These are phyloP conservation scores for Caenorhabditis plicata DNA, from an alignment of 2,888 invertebrate species.

Conservation along the genomic window DNA sequence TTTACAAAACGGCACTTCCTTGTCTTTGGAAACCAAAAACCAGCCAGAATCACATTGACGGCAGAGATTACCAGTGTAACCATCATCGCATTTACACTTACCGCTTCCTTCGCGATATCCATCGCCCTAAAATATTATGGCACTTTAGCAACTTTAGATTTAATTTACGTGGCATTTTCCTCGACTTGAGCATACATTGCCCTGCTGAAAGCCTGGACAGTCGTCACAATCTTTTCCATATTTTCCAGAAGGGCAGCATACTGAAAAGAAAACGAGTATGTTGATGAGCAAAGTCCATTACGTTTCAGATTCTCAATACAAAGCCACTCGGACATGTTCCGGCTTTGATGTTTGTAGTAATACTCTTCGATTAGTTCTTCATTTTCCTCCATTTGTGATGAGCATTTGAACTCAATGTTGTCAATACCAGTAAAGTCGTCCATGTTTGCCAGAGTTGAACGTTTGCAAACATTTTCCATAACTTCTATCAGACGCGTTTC, in stretches of 20 bases:
- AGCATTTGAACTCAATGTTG: conserved; percentile 71
- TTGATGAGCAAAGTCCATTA: conserved; percentile 2
- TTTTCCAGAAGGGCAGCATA: conserved; percentile 83
- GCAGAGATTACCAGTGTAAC: conserved; percentile 80
- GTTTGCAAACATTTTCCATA: conserved; percentile 82
- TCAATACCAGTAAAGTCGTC: conserved; percentile 42
- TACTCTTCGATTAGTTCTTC: conserved; percentile 83
- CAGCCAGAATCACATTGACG: conserved; percentile 74
- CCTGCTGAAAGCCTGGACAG: conserved; percentile 75
- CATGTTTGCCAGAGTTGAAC: conserved; percentile 68
- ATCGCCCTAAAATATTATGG: conserved; percentile 72
- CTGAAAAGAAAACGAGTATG: conserved; percentile 65
- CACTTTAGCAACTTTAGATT: conserved; percentile 8
- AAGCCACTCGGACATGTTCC: conserved; percentile 37
- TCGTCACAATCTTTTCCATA: conserved; percentile 81
- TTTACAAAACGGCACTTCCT: not conserved
- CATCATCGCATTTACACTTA: conserved; percentile 81
- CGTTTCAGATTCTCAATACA: conserved; percentile 40
- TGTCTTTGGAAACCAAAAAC: conserved; percentile 8
- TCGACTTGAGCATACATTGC: conserved; percentile 79
- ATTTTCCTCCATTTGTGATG: conserved; percentile 80
- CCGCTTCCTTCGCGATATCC: conserved; percentile 92
- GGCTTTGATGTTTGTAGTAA: conserved; percentile 76
- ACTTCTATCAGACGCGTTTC: conserved; percentile 88
- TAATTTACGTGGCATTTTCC: conserved; percentile 75